Conservation (phyloP, 2,797 vertebrate species). For the Phylloscopus collybita region DNA sequence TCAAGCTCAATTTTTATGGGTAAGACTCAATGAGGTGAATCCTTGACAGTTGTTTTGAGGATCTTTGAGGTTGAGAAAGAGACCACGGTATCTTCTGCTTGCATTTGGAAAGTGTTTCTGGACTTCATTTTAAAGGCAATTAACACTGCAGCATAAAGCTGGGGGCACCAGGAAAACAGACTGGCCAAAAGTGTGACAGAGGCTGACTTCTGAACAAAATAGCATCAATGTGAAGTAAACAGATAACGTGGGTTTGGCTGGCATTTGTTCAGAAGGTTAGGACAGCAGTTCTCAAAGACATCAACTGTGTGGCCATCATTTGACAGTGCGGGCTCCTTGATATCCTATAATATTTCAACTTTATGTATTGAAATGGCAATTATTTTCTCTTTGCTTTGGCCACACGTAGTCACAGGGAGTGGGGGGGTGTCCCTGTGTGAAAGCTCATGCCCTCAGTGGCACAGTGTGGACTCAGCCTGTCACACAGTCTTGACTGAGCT, state of each 20-base stretch:
- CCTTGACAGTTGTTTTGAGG: background rate
- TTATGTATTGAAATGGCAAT: background rate
- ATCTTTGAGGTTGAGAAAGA: background rate
- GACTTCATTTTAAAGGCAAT: background rate
- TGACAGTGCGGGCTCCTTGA: background rate
- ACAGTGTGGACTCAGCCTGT: background rate
- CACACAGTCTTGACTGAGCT: background rate
- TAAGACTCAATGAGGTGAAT: background rate
- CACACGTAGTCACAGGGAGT: accelerated
- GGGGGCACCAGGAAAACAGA: background rate
- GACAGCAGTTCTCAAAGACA: background rate
- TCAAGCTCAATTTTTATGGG: background rate
- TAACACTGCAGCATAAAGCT: background rate
- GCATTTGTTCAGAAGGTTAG: background rate
- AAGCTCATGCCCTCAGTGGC: background rate
- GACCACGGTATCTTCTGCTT: background rate
- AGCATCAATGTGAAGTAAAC: background rate
- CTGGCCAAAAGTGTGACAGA: background rate
- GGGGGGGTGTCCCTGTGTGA: background rate
- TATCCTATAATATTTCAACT: background rate
- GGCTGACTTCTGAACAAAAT: background rate
- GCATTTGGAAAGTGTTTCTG: background rate
- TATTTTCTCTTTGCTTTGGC: background rate
- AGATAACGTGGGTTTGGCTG: background rate
- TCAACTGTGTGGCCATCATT: background rate